Conservation (phyloP, 2,797 vertebrate genomes). For the Microctenopoma steveboyesi region DNA sequence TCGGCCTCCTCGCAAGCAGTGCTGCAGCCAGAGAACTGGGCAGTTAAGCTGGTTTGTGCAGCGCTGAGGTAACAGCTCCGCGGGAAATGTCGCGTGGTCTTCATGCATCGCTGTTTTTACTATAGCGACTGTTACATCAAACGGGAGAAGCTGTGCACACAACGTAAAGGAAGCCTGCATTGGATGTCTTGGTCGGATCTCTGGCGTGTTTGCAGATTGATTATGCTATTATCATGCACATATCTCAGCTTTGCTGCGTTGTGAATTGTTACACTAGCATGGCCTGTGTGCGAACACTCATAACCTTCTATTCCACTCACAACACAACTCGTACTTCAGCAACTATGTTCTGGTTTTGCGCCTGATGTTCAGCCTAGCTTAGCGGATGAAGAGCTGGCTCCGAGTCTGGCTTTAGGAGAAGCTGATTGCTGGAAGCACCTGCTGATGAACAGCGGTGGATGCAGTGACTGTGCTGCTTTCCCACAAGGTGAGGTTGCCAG, state of each 20-base stretch:
- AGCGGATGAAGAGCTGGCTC: background rate
- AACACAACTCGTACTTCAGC: too few relatives aligned
- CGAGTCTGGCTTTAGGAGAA: background rate
- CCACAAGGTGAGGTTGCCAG: background rate
- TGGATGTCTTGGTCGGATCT: background rate
- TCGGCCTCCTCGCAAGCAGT: background rate
- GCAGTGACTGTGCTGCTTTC: background rate
- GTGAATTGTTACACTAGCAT: too few relatives aligned
- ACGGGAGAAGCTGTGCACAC: slow-evolving; percentile 2
- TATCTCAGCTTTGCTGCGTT: too few relatives aligned
- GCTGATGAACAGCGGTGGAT: background rate
- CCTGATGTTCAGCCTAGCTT: too few relatives aligned
- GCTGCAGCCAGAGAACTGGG: background rate
- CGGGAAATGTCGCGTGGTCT: background rate
- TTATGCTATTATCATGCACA: background rate
- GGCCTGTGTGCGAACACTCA: too few relatives aligned
- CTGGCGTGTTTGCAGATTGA: background rate
- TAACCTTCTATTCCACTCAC: too few relatives aligned
- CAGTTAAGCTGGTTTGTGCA: background rate
- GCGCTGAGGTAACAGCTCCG: background rate
- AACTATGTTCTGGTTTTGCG: too few relatives aligned
- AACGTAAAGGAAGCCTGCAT: background rate
- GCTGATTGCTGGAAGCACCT: background rate
- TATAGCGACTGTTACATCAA: background rate
- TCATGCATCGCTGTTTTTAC: background rate